Base-by-base conservation (phyloP, 2,797 vertebrate genomes). In the Chelonia mydas region DNA sequence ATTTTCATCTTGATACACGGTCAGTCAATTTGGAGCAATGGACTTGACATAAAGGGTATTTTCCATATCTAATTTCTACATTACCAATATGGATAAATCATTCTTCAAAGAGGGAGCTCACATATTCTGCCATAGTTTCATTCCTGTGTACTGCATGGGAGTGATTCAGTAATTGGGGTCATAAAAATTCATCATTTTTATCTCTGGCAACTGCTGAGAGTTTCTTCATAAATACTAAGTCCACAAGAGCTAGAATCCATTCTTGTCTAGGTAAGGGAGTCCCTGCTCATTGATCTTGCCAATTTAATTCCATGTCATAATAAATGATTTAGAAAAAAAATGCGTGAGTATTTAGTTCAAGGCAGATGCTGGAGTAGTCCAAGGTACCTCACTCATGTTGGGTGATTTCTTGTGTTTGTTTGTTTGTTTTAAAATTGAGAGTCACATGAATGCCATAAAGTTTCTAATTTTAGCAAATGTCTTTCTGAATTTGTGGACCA, bases 141-240 rank as follows among this genome's bases (percentile, higher is more conserved):
- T 89, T 96, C 85, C 59, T 87, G 3, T 80, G 17, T 92, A 76
- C 94, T 96, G 33, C 90, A 87, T 92, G 33, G 57, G 88, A 92
- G 72, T 91, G 86, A 81, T 85, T 97, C 78, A 84, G 57, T 88
- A 93, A 93, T 93, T 93, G 78, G 95, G 41, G 57, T 90, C 6
- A 8, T 95, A 94, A 94, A 97, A 96, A 83, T 92, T 92, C 31
- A 94, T 92, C 74, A 54, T 11, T 97, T 96, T 96, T 95, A 79
- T 93, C 83, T 81, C 50, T 87, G 83, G 49, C 80, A 96, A 1
- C 84, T 95, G 93, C 80, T 91, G 85, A 95, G 83, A 95, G 83
- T 85, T 37, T 94, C 55, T 94, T 94, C 93, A 84, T 57, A 95
- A 94, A 81, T 33, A 89, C 57, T 7, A 93, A 89, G 90, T 83